Percentiles rank a stretch among this genome's conserved stretches.
Evolutionary conservation across 2,888 invertebrate species (phyloP).

Genomic region (Furcula furcula): DNA sequence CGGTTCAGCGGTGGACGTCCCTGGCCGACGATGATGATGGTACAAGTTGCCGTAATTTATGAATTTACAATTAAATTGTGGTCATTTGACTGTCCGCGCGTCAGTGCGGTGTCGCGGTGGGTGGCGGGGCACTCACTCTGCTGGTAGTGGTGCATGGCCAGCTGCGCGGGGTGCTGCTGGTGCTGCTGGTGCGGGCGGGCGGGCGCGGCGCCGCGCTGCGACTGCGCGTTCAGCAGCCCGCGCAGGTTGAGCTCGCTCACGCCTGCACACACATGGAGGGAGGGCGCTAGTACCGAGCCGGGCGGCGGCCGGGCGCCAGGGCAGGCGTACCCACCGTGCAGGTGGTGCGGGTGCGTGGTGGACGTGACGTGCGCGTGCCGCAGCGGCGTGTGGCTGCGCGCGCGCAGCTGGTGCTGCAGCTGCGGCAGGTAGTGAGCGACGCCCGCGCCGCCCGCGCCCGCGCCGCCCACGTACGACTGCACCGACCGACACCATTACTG

Average conservation of each 20-base stretch:
- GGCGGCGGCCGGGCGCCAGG: not conserved
- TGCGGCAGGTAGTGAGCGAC: conserved; percentile 43
- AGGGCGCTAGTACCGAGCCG: not conserved
- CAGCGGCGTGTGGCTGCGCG: conserved; percentile 60
- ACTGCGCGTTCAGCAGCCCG: conserved; percentile 64
- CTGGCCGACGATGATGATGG: too few species aligned
- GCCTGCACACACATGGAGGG: conserved; percentile 35
- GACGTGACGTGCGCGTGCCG: conserved; percentile 84
- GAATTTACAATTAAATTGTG: too few species aligned
- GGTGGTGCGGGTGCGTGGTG: conserved; percentile 84
- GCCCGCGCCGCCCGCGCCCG: conserved; percentile 14
- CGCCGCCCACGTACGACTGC: conserved; percentile 52
- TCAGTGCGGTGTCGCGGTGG: conserved; percentile 43
- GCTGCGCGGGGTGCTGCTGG: conserved; percentile 29
- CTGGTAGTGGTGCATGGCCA: conserved; percentile 55
- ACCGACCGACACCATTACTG: too few species aligned
- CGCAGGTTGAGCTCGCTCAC: conserved; percentile 75
- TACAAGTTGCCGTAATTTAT: too few species aligned
- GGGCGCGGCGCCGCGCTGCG: conserved; percentile 33
- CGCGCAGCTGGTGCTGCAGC: conserved; percentile 27
- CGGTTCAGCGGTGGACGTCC: too few species aligned
- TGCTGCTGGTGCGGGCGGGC: conserved; percentile 21
- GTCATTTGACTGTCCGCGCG: not conserved
- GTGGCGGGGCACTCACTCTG: conserved; percentile 60
- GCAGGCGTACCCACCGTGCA: conserved; percentile 57